Evolutionary conservation across 64 coral and sea anemone species (phyloP).

Genomic region (Acropora tenuis): DNA sequence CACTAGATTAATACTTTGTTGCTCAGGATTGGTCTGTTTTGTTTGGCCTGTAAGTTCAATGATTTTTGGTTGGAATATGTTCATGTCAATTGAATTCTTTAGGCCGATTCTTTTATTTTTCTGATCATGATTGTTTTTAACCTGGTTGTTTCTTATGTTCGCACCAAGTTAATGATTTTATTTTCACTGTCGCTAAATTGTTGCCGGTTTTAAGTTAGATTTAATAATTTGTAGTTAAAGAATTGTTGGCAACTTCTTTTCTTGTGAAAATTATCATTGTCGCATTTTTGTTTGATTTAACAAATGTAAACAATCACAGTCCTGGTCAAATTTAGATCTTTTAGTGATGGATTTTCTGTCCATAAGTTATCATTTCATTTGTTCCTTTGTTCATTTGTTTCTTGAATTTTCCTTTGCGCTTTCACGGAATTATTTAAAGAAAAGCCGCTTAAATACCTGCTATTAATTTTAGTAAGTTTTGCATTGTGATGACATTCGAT

Average conservation of each 20-base stretch:
- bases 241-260: background rate
- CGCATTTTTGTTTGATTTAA: background rate
- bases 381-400: background rate
- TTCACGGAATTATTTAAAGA: background rate
- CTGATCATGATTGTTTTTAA: background rate
- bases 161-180: no score
- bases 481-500: background rate
- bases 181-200: background rate
- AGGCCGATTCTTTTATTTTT: no score
- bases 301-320: background rate
- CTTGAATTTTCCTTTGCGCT: background rate
- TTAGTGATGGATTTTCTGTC: background rate
- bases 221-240: constrained; percentile 18
- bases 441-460: background rate
- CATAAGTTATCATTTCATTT: no score
- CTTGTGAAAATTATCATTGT: constrained; percentile 1
- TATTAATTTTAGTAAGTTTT: background rate
- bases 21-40: no score
- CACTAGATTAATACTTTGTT: background rate
- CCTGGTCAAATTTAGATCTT: background rate
- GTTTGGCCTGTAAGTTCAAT: no score
- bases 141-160: no score
- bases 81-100: no score
- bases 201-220: background rate
- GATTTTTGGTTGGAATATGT: no score